Conservation (phyloP, 2,797 vertebrate genomes). For the Falco berigora region DNA sequence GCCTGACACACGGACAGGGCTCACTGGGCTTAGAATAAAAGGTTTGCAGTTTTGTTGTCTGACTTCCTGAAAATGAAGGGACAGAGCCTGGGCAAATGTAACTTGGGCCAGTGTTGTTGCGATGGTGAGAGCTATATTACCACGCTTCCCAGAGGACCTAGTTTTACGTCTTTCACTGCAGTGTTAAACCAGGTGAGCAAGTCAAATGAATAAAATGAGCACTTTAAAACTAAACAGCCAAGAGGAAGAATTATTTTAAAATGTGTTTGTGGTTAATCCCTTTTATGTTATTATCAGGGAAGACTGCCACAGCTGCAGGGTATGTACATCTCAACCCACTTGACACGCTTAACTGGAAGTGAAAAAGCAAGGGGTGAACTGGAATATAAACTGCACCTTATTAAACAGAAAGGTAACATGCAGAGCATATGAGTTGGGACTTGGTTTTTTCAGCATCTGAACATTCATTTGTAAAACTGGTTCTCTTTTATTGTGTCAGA, state of each 20-base stretch:
- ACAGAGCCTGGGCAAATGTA: background rate
- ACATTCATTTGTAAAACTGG: constrained; percentile 44
- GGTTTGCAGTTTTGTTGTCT: background rate
- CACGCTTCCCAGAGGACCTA: background rate
- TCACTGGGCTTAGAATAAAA: background rate
- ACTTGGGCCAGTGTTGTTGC: background rate
- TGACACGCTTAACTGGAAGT: constrained; percentile 48
- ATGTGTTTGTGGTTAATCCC: constrained; percentile 36
- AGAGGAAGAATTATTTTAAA: background rate
- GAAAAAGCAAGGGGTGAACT: constrained; percentile 45
- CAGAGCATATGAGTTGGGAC: constrained; percentile 28
- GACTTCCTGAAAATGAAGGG: background rate
- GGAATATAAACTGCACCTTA: constrained; percentile 34
- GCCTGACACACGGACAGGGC: background rate
- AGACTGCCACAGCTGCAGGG: constrained; percentile 58
- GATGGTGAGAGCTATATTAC: background rate
- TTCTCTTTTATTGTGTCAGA: constrained; percentile 68
- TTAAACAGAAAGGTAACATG: constrained; percentile 39
- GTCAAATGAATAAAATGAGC: background rate
- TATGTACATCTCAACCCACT: constrained; percentile 36
- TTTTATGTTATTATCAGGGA: constrained; percentile 24
- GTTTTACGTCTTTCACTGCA: background rate
- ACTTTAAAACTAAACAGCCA: background rate
- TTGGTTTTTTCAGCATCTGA: constrained; percentile 47
- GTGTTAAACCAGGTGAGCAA: background rate